Conservation (phyloP, 2,797 vertebrate genomes). For the Mus minutoides region DNA sequence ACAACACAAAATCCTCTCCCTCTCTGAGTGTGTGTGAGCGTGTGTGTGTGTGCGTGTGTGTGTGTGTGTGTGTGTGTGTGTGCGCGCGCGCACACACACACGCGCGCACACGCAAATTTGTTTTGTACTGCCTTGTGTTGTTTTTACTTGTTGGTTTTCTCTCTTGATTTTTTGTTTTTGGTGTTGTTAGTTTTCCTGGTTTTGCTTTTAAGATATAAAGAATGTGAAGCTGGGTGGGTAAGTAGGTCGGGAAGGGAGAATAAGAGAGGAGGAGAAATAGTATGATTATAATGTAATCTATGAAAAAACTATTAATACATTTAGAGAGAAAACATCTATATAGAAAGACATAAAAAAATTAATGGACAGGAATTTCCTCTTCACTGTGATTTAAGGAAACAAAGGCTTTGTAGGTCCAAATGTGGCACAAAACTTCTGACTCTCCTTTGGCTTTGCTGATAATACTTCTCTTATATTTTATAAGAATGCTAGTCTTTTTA, state of each 20-base stretch:
- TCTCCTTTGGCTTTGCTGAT: background rate
- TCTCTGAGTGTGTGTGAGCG: too few relatives aligned
- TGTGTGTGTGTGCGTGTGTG: background rate
- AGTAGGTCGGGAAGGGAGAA: too few relatives aligned
- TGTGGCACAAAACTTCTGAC: background rate
- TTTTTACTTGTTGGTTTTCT: background rate
- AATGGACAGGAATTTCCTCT: background rate
- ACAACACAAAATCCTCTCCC: background rate
- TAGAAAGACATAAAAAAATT: background rate
- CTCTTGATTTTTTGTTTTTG: background rate
- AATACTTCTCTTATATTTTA: constrained; percentile 4
- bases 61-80: background rate
- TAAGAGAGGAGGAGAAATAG: background rate
- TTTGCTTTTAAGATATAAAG: background rate
- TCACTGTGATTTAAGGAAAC: background rate
- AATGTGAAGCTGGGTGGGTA: background rate
- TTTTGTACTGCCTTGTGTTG: background rate
- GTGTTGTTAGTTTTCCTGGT: background rate
- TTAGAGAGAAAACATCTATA: background rate
- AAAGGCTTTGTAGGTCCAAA: constrained; percentile 1
- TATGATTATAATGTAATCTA: background rate
- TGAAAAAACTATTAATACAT: background rate
- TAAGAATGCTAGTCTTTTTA: background rate
- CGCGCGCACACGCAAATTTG: background rate
- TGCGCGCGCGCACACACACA: background rate